Conservation (phyloP, 2,113 vertebrate species). For the Gavialis gangeticus region DNA sequence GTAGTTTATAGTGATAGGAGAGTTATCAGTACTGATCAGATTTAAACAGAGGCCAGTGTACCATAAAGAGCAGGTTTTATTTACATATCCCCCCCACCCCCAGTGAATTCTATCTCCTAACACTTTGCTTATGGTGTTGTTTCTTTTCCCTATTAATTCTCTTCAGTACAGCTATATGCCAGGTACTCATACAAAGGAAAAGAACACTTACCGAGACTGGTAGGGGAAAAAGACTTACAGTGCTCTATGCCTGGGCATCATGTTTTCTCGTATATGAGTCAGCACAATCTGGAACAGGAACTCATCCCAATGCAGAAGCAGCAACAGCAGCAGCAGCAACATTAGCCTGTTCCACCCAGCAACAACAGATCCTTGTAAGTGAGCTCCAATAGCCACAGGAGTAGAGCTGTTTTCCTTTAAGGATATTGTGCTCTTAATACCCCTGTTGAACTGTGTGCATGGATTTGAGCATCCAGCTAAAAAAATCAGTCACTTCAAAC, state of each 20-base stretch:
- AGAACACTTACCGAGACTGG: conserved; percentile 20
- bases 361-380: conserved; percentile 44
- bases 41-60: conserved; percentile 25
- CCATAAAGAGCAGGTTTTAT: conserved; percentile 35
- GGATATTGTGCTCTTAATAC: background rate
- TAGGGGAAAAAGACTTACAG: conserved; percentile 19
- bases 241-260: conserved; percentile 13
- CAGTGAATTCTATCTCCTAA: conserved; percentile 1
- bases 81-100: conserved; percentile 32
- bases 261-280: conserved; percentile 66
- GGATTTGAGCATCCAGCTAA: background rate
- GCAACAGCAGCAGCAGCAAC: conserved; percentile 56
- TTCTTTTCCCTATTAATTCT: background rate
- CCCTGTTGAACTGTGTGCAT: background rate
- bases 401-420: conserved; percentile 13
- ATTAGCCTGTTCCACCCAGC: conserved; percentile 60
- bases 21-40: conserved; percentile 47
- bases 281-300: conserved; percentile 60
- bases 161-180: background rate
- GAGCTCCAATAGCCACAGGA: conserved; percentile 57
- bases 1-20: conserved; percentile 25
- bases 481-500: background rate
- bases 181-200: background rate
- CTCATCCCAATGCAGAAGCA: conserved; percentile 24
- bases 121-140: background rate